These are phyloP conservation scores for Gambusia affinis DNA, from an alignment of 2,113 vertebrate genomes.

Conservation along the genomic window DNA sequence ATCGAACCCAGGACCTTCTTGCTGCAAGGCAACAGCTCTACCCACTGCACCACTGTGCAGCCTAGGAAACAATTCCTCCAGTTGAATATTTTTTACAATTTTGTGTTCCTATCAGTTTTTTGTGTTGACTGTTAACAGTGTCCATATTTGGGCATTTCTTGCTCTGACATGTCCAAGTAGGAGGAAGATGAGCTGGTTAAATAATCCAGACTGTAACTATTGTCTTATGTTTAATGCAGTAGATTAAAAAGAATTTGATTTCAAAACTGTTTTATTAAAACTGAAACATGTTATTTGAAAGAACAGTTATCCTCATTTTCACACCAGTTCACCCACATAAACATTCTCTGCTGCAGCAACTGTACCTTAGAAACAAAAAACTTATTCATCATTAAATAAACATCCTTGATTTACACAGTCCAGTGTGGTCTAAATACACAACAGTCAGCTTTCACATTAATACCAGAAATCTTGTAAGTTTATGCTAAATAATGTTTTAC, in stretches of 20 bases:
- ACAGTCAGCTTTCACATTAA: slow-evolving; percentile 20
- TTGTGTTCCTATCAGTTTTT: too few species aligned
- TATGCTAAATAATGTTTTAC: slow-evolving; percentile 31
- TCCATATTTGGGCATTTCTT: too few species aligned
- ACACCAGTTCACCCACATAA: slow-evolving; percentile 17
- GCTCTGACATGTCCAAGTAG: too few species aligned
- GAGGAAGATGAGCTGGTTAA: too few species aligned
- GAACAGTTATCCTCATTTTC: slow-evolving; percentile 40
- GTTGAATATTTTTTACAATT: too few species aligned
- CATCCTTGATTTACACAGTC: slow-evolving; percentile 45
- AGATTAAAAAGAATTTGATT: slow-evolving; percentile 24
- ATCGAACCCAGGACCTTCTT: too few species aligned
- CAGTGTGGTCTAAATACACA: slow-evolving; percentile 51
- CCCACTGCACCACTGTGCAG: too few species aligned
- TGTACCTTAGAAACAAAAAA: slow-evolving; percentile 56
- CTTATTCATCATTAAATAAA: slow-evolving; percentile 43
- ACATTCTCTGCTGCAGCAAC: slow-evolving; percentile 35
- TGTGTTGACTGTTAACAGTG: too few species aligned
- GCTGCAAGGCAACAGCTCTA: too few species aligned
- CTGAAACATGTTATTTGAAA: slow-evolving; percentile 25
- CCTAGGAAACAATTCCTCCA: too few species aligned
- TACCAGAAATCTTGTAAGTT: slow-evolving; percentile 15
- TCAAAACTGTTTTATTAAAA: slow-evolving; percentile 56
- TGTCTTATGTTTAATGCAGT: neutral
- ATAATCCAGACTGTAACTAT: too few species aligned